phyloP scores from a whole-genome alignment of 2,797 vertebrate genomes.

The Chelidonichthys spinosus region DNA sequence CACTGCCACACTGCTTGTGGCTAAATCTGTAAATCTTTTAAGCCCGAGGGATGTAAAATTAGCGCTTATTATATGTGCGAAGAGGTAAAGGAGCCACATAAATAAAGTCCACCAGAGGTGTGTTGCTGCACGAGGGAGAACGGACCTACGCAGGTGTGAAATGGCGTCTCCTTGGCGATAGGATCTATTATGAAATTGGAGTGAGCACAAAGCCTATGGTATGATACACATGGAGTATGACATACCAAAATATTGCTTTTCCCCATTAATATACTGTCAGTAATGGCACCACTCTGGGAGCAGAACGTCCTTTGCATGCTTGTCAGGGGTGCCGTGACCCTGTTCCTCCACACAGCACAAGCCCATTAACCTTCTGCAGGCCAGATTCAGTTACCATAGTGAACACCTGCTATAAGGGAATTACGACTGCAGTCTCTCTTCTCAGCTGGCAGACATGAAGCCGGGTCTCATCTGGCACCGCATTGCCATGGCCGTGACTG shows the following conservation, averaged over 20 bases:
- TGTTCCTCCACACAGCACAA: constrained; percentile 81
- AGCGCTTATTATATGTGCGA: constrained; percentile 53
- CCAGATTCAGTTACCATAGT: constrained; percentile 81
- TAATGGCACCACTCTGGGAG: constrained; percentile 74
- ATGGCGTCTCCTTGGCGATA: constrained; percentile 53
- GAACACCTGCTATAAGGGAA: constrained; percentile 83
- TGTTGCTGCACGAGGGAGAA: constrained; percentile 34
- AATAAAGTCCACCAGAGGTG: constrained; percentile 34
- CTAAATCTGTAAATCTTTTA: constrained; percentile 69
- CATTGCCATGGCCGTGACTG: constrained; percentile 62
- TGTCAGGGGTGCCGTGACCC: constrained; percentile 81
- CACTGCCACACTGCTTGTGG: constrained; percentile 60
- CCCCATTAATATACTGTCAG: constrained; percentile 77
- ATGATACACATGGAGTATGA: constrained; percentile 69
- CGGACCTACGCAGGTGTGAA: constrained; percentile 53
- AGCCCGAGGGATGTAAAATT: constrained; percentile 64
- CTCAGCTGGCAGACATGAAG: constrained; percentile 74
- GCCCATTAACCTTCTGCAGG: constrained; percentile 83
- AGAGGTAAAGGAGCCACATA: constrained; percentile 36
- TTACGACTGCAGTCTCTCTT: constrained; percentile 73
- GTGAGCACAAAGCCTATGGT: constrained; percentile 61
- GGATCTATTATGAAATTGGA: constrained; percentile 53
- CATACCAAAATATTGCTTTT: constrained; percentile 78
- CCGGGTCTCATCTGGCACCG: constrained; percentile 74
- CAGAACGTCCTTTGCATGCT: constrained; percentile 77